phyloP scores from a whole-genome alignment of 2,888 invertebrate genomes.

The Chouioia cunea region DNA sequence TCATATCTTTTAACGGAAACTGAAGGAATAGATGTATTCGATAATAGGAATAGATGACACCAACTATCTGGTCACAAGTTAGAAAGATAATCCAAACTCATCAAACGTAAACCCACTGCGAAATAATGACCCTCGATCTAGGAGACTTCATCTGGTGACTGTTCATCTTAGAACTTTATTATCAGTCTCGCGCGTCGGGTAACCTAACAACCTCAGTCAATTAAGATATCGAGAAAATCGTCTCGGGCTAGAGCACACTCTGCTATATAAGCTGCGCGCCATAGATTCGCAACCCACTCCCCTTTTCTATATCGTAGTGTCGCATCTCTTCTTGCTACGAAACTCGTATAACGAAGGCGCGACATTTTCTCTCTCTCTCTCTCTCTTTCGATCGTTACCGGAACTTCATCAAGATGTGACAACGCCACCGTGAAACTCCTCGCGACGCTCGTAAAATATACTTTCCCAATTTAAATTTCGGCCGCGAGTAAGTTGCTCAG shows the following conservation, averaged over 20 bases:
- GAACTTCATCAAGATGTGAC: conserved; percentile 69
- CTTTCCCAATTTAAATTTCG: conserved; percentile 69
- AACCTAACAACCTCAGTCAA: conserved; percentile 44
- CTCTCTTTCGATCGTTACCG: conserved; percentile 67
- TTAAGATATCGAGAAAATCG: conserved; percentile 47
- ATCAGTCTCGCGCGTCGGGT: conserved; percentile 5
- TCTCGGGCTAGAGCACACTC: background rate
- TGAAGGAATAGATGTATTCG: too few relatives aligned
- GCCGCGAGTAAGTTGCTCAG: conserved; percentile 54
- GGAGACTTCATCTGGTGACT: conserved; percentile 6
- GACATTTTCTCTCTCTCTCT: conserved; percentile 59
- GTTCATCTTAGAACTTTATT: conserved; percentile 25
- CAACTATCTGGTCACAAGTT: too few relatives aligned
- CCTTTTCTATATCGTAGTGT: conserved; percentile 31
- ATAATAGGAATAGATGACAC: too few relatives aligned
- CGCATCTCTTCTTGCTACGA: conserved; percentile 35
- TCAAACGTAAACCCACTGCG: too few relatives aligned
- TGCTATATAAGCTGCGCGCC: conserved; percentile 22
- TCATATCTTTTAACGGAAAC: too few relatives aligned
- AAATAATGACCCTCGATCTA: conserved; percentile 5
- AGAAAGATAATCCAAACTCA: too few relatives aligned
- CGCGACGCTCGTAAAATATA: conserved; percentile 67
- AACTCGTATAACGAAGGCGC: conserved; percentile 48
- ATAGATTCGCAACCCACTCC: conserved; percentile 9
- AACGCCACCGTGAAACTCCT: conserved; percentile 67